Base-by-base conservation (phyloP, 1,140 invertebrate genomes). In the Euwallacea similis region DNA sequence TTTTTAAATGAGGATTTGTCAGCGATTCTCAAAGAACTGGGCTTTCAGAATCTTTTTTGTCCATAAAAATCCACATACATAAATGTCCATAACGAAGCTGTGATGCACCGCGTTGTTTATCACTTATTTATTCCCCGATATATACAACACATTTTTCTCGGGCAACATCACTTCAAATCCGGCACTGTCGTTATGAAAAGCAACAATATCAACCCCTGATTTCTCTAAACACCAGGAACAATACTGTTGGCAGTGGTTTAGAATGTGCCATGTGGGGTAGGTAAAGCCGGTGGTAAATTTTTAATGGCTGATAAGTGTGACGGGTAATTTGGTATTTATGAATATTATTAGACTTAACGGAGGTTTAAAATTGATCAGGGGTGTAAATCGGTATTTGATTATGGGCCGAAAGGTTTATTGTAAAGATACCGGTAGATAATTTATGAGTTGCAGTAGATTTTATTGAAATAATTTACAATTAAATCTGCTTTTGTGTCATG, bases 281-380 rank as follows among this genome's bases (percentile, higher is more conserved):
- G 21, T 33, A 33, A 33, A 33, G 21, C 4, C 21, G 21, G 21
- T 33, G 62, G 62, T 64, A 10, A 67, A 56, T 33, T 63, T 62
- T 73, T 63, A 65, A 64, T 50, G 62, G 46, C 62, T 64, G 62
- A 64, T 53, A 67, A 69, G 53, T 72, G 70, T 72, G 70, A 72
- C 56, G 56, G 42, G 43, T 60, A 55, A 65, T 65, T 67, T 60
- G 66, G 47, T 50, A 42, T 54, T 64, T 64, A 64, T 54, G 47
- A 50, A 64, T 64, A 64, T 53, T 64, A 53, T 53, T 64, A 50
- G 21, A 50, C 47, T 64, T 53, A 21, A 64, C 62, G 47, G 62
- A 64, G 46, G 47, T 64, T 64, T 64, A 54, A 60, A 63, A 47
- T 63, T 63, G 44, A 46, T 72, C 54, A 60, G 58, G 62, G 67